These are phyloP conservation scores for Globodera ellingtonae DNA, from an alignment of 1,140 invertebrate genomes.

Conservation along the genomic window DNA sequence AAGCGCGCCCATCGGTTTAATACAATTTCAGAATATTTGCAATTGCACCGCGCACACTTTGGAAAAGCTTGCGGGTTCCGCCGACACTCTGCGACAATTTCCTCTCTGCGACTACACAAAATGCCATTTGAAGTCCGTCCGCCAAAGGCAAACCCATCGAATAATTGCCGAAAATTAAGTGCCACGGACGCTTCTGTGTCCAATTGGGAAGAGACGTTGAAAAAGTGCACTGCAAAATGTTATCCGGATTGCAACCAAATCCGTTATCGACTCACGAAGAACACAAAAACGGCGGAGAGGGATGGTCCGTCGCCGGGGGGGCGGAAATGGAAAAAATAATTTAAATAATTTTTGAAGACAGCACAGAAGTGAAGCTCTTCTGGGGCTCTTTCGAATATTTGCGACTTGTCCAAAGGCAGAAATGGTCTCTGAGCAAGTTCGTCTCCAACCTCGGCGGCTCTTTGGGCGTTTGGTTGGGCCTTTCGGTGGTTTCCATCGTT, in stretches of 20 bases:
- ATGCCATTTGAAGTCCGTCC: slow-evolving; percentile 46
- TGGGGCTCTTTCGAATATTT: slow-evolving; percentile 50
- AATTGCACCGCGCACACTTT: slow-evolving; percentile 58
- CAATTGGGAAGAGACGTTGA: slow-evolving; percentile 11
- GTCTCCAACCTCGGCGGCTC: slow-evolving; percentile 42
- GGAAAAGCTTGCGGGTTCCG: slow-evolving; percentile 38
- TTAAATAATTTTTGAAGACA: slow-evolving; percentile 21
- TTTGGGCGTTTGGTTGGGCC: slow-evolving; percentile 44
- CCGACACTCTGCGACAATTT: slow-evolving; percentile 48
- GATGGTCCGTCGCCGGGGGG: background rate
- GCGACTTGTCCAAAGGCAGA: slow-evolving; percentile 35
- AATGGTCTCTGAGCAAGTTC: slow-evolving; percentile 31
- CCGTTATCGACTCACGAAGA: slow-evolving; percentile 44
- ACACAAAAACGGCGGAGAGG: slow-evolving; percentile 14
- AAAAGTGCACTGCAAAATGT: slow-evolving; percentile 48
- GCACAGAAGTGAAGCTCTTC: slow-evolving; percentile 34
- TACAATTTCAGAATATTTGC: slow-evolving; percentile 49
- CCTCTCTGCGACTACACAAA: slow-evolving; percentile 56
- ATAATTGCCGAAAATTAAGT: background rate
- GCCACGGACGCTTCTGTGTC: slow-evolving; percentile 34
- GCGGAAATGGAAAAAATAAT: background rate
- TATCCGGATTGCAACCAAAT: slow-evolving; percentile 54
- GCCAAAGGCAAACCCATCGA: slow-evolving; percentile 5
- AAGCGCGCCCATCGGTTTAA: background rate
- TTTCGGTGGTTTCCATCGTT: slow-evolving; percentile 44